phyloP scores from a whole-genome alignment of 1,140 invertebrate genomes.

The Trichonephila clavata region DNA sequence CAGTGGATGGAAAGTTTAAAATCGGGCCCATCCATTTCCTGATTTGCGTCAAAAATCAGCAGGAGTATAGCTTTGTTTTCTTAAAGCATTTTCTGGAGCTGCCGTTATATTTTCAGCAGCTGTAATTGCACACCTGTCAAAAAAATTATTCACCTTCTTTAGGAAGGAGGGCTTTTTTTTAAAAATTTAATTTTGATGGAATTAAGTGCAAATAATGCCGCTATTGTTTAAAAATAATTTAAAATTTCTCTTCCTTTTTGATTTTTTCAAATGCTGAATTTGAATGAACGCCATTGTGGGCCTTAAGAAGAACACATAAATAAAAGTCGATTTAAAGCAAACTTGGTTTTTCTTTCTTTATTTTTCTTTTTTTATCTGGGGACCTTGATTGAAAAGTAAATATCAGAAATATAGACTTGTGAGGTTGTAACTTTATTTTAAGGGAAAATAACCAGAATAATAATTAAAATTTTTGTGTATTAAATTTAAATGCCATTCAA shows the following conservation, averaged over 20 bases:
- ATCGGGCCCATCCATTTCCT: neutral
- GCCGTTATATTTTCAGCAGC: neutral
- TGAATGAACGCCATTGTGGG: neutral
- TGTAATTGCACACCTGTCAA: conserved; percentile 36
- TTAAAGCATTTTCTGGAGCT: neutral
- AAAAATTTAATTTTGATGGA: neutral
- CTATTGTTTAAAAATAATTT: conserved; percentile 8
- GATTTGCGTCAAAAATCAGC: conserved; percentile 1
- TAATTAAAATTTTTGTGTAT: no score
- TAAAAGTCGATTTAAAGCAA: neutral
- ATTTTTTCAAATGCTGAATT: neutral
- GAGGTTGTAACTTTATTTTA: no score
- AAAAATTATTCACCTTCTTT: neutral
- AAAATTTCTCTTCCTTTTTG: neutral
- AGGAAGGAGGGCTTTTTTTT: neutral
- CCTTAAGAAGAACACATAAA: neutral
- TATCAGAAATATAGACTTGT: no score
- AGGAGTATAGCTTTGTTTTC: neutral
- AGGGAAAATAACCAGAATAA: no score
- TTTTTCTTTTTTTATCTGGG: no score
- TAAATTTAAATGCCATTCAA: no score
- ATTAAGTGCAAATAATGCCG: conserved; percentile 19
- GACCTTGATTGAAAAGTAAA: no score
- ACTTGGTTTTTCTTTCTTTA: no score
- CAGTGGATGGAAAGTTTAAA: neutral